phyloP scores from a whole-genome alignment of 2,888 invertebrate genomes.

The Nymphalis c-album region DNA sequence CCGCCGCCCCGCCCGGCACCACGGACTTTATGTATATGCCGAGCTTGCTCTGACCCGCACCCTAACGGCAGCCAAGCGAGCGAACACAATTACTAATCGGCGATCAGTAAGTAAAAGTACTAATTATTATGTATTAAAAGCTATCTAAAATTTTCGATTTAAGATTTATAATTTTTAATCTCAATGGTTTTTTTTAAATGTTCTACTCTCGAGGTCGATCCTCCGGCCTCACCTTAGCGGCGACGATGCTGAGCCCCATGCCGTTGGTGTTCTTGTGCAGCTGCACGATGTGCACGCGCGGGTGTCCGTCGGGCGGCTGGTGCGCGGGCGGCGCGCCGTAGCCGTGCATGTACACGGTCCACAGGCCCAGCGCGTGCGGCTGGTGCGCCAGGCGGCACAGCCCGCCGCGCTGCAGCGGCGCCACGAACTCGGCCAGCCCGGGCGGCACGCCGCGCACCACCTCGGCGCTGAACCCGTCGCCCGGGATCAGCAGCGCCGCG shows the following conservation, averaged over 20 bases:
- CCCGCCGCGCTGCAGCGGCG: slow-evolving; percentile 90
- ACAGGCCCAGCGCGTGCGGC: slow-evolving; percentile 93
- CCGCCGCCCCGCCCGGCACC: slow-evolving; percentile 95
- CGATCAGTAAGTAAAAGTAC: too few relatives aligned
- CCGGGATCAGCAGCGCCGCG: slow-evolving; percentile 95
- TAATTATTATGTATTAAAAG: too few relatives aligned
- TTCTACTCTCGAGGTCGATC: neutral
- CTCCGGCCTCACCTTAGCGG: slow-evolving; percentile 88
- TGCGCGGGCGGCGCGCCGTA: slow-evolving; percentile 83
- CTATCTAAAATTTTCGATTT: too few relatives aligned
- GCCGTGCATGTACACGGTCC: slow-evolving; percentile 96
- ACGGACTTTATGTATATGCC: slow-evolving; percentile 99
- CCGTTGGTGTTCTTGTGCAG: slow-evolving; percentile 97
- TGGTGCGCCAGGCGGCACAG: slow-evolving; percentile 95
- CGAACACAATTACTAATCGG: too few relatives aligned
- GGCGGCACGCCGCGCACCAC: slow-evolving; percentile 97
- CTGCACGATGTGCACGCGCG: slow-evolving; percentile 91
- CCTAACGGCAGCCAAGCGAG: slow-evolving; percentile 47
- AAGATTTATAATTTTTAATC: too few relatives aligned
- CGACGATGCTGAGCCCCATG: slow-evolving; percentile 99
- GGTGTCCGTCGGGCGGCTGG: slow-evolving; percentile 83
- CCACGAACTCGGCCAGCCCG: slow-evolving; percentile 92
- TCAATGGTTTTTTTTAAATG: too few relatives aligned
- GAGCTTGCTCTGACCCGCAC: slow-evolving; percentile 83
- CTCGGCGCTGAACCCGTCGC: slow-evolving; percentile 99